Evolutionary conservation across 2,888 invertebrate species (phyloP).

Genomic region (Lasioglossum zephyrum): DNA sequence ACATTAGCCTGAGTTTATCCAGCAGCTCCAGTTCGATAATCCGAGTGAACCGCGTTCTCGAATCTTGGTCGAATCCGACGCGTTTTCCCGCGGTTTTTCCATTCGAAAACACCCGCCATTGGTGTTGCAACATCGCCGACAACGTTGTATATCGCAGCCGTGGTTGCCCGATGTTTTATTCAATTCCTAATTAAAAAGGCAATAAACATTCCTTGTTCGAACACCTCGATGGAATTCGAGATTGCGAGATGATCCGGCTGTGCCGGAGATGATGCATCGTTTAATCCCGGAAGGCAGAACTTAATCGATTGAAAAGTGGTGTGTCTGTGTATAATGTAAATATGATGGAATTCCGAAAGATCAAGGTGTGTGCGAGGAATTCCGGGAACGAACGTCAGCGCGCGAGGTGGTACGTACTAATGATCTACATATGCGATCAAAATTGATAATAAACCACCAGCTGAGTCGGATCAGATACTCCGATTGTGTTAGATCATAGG

Average conservation of each 20-base stretch:
- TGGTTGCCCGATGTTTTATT: background rate
- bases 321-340: background rate
- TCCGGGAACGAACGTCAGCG: background rate
- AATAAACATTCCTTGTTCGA: background rate
- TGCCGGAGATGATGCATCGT: background rate
- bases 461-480: background rate
- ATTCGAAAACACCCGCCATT: background rate
- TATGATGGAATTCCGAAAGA: background rate
- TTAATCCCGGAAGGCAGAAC: conserved; percentile 1
- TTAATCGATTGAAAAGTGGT: background rate
- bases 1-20: background rate
- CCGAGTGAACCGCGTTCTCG: background rate
- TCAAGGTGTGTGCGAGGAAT: background rate
- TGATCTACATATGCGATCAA: background rate
- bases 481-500: background rate
- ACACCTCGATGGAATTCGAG: background rate
- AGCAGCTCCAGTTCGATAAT: background rate
- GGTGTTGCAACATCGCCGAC: background rate
- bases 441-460: background rate
- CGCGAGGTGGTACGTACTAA: background rate
- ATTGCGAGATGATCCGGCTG: background rate
- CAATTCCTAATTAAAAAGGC: background rate
- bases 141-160: background rate
- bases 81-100: background rate
- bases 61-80: background rate